Conservation (phyloP, 2,113 vertebrate genomes). For the Thomomys bottae region DNA sequence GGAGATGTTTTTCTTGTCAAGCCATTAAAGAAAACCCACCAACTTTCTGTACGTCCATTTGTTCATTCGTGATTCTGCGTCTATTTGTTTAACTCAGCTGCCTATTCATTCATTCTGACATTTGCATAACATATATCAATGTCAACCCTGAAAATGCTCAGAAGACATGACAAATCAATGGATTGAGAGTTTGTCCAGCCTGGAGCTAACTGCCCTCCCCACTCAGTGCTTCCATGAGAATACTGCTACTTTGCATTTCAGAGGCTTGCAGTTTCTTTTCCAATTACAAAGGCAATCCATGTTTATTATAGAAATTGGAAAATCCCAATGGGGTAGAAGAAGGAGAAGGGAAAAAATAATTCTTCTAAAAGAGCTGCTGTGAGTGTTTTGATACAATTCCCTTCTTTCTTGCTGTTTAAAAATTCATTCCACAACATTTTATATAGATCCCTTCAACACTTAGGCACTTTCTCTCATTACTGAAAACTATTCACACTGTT, state of each 20-base stretch:
- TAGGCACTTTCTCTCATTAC: neutral
- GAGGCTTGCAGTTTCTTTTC: neutral
- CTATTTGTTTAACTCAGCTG: neutral
- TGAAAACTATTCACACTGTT: neutral
- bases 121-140: neutral
- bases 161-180: neutral
- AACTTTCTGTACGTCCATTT: neutral
- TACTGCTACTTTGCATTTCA: neutral
- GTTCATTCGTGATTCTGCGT: neutral
- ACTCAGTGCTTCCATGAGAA: neutral
- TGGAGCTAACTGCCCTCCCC: neutral
- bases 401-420: neutral
- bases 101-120: neutral
- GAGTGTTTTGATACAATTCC: neutral
- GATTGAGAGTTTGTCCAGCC: neutral
- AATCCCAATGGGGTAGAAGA: neutral
- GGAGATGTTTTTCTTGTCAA: constrained; percentile 2
- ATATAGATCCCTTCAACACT: neutral
- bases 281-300: neutral
- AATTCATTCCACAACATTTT: neutral
- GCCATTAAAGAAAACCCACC: neutral
- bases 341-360: neutral
- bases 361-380: neutral
- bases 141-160: neutral
- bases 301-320: neutral